Conservation (phyloP, 2,797 vertebrate species). For the Carcharodon carcharias region DNA sequence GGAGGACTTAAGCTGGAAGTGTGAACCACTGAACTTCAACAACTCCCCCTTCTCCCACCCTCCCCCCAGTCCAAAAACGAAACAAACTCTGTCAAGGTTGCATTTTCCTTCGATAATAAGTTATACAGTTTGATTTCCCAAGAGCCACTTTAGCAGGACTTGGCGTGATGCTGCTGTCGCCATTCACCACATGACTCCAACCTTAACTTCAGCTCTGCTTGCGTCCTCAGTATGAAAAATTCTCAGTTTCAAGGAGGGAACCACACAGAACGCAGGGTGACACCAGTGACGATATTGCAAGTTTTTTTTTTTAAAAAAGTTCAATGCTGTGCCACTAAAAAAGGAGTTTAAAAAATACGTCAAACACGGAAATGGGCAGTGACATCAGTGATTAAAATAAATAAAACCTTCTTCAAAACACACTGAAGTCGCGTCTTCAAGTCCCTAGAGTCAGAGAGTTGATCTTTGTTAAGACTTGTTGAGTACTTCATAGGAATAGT, state of each 20-base stretch:
- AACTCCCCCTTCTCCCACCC: neutral
- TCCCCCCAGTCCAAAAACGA: neutral
- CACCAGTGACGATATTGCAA: neutral
- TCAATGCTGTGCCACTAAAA: neutral
- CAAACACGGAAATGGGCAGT: constrained; percentile 18
- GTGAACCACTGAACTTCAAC: neutral
- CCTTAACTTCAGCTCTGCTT: too few relatives aligned
- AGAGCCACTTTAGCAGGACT: neutral
- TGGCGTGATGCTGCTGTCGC: neutral
- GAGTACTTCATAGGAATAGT: neutral
- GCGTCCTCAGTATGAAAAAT: neutral
- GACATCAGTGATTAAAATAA: constrained; percentile 36
- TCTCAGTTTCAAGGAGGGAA: neutral
- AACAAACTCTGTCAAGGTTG: neutral
- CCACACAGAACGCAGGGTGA: neutral
- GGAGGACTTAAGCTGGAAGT: neutral
- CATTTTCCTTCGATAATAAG: neutral
- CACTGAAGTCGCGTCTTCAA: neutral
- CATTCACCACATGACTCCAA: too few relatives aligned
- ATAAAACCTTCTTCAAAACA: constrained; percentile 13
- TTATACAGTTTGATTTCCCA: neutral
- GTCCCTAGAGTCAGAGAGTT: neutral
- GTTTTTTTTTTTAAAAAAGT: neutral
- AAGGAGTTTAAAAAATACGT: neutral
- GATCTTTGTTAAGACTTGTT: constrained; percentile 20